Percentiles rank a stretch among this genome's conserved stretches.
phyloP scores from a whole-genome alignment of 2,888 invertebrate genomes.

The Aproaerema taeniolella region DNA sequence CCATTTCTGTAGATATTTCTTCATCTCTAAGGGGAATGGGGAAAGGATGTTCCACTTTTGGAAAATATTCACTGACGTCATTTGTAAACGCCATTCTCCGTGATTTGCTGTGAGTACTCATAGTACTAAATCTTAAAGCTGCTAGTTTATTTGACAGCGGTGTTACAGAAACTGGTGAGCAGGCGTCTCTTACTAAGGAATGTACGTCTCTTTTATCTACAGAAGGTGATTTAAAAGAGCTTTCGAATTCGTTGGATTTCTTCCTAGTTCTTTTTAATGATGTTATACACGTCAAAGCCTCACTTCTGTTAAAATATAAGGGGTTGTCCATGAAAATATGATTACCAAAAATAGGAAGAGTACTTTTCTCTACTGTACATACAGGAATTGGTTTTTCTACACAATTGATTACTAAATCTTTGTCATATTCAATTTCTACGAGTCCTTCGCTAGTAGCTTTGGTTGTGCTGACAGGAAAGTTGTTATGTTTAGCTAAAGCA shows the following conservation, averaged over 20 bases:
- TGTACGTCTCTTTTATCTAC: slow-evolving; percentile 63
- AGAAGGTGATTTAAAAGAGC: slow-evolving; percentile 64
- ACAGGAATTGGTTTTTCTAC: slow-evolving; percentile 51
- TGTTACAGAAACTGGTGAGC: slow-evolving; percentile 73
- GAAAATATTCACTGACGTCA: slow-evolving; percentile 71
- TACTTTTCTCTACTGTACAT: slow-evolving; percentile 49
- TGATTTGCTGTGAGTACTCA: slow-evolving; percentile 58
- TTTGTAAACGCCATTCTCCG: slow-evolving; percentile 45
- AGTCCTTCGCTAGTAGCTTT: slow-evolving; percentile 66
- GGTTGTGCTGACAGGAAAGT: slow-evolving; percentile 50
- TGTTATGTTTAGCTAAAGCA: slow-evolving; percentile 32
- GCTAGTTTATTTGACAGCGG: slow-evolving; percentile 79
- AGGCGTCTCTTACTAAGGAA: slow-evolving; percentile 58
- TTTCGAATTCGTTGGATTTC: slow-evolving; percentile 67
- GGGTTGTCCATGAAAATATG: slow-evolving; percentile 69
- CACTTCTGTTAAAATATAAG: slow-evolving; percentile 66
- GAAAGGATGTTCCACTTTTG: slow-evolving; percentile 65
- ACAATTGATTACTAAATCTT: slow-evolving; percentile 60
- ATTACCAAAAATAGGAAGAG: slow-evolving; percentile 69
- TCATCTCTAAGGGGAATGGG: slow-evolving; percentile 59
- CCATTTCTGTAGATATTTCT: slow-evolving; percentile 67
- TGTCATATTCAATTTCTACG: slow-evolving; percentile 77
- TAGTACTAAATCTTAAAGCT: slow-evolving; percentile 75
- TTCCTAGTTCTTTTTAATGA: slow-evolving; percentile 63
- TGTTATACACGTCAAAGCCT: slow-evolving; percentile 48